A percentile compares a stretch with the other conserved stretches of the same genome.
Evolutionary conservation across 2,888 invertebrate species (phyloP).

Genomic region (Apeira syringaria): DNA sequence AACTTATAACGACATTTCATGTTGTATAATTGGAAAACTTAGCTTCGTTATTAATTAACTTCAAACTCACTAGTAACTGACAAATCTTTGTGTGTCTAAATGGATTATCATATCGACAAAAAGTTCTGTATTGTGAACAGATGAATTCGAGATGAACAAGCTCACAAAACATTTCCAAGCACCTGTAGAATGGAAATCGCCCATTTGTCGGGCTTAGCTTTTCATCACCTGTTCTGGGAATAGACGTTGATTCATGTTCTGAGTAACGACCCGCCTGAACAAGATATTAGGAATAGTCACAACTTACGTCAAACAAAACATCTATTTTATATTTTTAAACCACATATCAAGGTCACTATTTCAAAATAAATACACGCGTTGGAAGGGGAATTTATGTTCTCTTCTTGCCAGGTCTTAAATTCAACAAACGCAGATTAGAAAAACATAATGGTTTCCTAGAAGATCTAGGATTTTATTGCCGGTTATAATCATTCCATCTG

Average conservation of each 20-base stretch:
- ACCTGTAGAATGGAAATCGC: conserved; percentile 50
- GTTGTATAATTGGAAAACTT: too few species aligned
- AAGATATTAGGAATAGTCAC: conserved; percentile 61
- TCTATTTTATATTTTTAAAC: conserved; percentile 52
- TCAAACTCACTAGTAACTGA: too few species aligned
- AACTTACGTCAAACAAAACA: conserved; percentile 66
- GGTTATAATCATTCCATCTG: conserved; percentile 16
- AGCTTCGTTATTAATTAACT: too few species aligned
- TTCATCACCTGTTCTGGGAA: conserved; percentile 58
- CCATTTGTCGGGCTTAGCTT: conserved; percentile 59
- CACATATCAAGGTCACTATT: conserved; percentile 42
- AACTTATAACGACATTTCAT: too few species aligned
- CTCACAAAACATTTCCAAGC: conserved; percentile 23
- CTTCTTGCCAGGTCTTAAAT: conserved; percentile 33
- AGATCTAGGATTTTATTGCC: conserved; percentile 21
- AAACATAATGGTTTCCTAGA: conserved; percentile 15
- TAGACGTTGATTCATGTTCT: conserved; percentile 72
- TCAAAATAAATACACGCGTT: conserved; percentile 37
- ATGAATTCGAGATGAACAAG: conserved; percentile 26
- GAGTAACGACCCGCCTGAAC: conserved; percentile 44
- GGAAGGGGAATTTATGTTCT: conserved; percentile 31
- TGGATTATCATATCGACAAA: conserved; percentile 28
- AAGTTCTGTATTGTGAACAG: conserved; percentile 25
- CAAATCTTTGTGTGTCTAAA: too few species aligned
- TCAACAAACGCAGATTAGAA: conserved; percentile 22